A percentile compares a stretch with the other conserved stretches of the same genome.
These are phyloP conservation scores for Drosophila mauritiana DNA, from an alignment of 1,140 invertebrate genomes.

Conservation along the genomic window DNA sequence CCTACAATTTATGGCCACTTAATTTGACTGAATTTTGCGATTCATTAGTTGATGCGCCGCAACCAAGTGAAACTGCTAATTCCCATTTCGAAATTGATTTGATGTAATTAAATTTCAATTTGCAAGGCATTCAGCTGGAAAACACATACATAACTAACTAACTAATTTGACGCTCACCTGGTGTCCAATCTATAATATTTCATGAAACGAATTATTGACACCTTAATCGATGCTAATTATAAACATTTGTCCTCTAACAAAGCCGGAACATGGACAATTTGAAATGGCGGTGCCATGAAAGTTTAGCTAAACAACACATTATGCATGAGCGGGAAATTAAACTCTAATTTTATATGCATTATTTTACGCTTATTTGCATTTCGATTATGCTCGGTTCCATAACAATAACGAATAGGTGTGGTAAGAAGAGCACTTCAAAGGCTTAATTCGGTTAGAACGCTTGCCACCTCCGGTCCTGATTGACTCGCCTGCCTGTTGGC, in stretches of 20 bases:
- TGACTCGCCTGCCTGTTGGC: background rate
- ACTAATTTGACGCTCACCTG: slow-evolving; percentile 37
- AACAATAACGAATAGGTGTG: background rate
- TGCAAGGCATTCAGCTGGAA: slow-evolving; percentile 39
- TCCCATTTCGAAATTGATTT: slow-evolving; percentile 42
- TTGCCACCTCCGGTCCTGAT: slow-evolving; percentile 5
- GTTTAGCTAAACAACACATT: slow-evolving; percentile 2
- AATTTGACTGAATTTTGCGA: slow-evolving; percentile 21
- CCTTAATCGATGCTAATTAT: slow-evolving; percentile 48
- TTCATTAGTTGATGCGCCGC: slow-evolving; percentile 29
- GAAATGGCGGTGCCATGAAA: slow-evolving; percentile 12
- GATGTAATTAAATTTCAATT: slow-evolving; percentile 64
- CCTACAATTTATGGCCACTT: slow-evolving; percentile 7
- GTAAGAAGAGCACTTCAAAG: background rate
- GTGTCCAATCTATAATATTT: slow-evolving; percentile 31
- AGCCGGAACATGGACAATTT: slow-evolving; percentile 22
- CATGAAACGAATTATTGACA: slow-evolving; percentile 47
- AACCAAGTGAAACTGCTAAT: slow-evolving; percentile 28
- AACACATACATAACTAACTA: slow-evolving; percentile 41
- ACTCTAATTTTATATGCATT: slow-evolving; percentile 16
- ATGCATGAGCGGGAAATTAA: slow-evolving; percentile 1
- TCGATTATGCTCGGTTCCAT: slow-evolving; percentile 7
- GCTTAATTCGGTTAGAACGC: slow-evolving; percentile 8
- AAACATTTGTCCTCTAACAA: slow-evolving; percentile 33
- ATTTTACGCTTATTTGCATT: slow-evolving; percentile 34